A percentile compares a stretch with the other conserved stretches of the same genome.
These are phyloP conservation scores for Stictocephala bisonia DNA, from an alignment of 2,888 invertebrate genomes.

Conservation along the genomic window DNA sequence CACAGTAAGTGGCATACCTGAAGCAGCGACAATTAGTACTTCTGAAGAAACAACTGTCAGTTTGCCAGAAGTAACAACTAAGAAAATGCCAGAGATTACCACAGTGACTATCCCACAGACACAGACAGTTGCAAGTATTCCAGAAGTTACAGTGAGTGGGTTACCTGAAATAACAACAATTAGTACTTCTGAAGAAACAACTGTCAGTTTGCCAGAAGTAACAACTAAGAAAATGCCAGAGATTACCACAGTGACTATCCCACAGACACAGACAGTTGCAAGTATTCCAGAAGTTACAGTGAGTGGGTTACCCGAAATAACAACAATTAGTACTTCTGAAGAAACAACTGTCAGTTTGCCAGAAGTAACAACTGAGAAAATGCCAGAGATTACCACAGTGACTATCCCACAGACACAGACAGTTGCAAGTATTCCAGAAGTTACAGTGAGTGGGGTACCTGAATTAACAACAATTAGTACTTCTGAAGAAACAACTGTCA, in stretches of 20 bases:
- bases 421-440: too few relatives aligned
- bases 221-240: slow-evolving; percentile 5
- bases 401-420: too few relatives aligned
- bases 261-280: too few relatives aligned
- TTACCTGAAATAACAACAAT: not conserved
- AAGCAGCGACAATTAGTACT: not conserved
- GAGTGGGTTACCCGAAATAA: slow-evolving; percentile 1
- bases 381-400: too few relatives aligned
- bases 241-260: not conserved
- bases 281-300: slow-evolving; percentile 40
- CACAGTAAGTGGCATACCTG: slow-evolving; percentile 3
- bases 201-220: not conserved
- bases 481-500: too few relatives aligned
- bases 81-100: not conserved
- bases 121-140: not conserved
- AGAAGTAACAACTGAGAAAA: slow-evolving; percentile 9
- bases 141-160: not conserved
- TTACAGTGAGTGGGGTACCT: too few relatives aligned
- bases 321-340: slow-evolving; percentile 3
- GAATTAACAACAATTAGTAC: too few relatives aligned
- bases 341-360: slow-evolving; percentile 51
- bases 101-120: not conserved
- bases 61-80: not conserved
- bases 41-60: slow-evolving; percentile 8
- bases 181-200: not conserved